phyloP scores from a whole-genome alignment of 2,888 invertebrate genomes.

The Meiosimyza decipiens region DNA sequence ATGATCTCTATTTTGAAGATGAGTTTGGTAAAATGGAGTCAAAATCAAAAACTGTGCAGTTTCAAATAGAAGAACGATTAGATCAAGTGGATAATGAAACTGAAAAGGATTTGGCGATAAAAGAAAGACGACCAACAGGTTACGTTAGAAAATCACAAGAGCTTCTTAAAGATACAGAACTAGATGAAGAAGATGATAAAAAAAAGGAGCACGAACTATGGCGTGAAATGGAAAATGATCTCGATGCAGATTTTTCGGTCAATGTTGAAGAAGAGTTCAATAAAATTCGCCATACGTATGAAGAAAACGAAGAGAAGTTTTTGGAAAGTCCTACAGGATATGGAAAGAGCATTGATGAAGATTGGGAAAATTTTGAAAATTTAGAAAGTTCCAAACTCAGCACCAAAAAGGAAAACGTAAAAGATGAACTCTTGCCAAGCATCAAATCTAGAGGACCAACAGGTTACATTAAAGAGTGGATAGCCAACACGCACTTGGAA shows the following conservation, averaged over 20 bases:
- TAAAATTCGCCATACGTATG: slow-evolving; percentile 53
- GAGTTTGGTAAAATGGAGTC: background rate
- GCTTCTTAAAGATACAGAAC: background rate
- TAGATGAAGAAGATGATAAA: background rate
- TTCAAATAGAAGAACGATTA: background rate
- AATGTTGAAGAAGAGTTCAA: slow-evolving; percentile 52
- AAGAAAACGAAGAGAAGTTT: slow-evolving; percentile 56
- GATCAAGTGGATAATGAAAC: slow-evolving; percentile 39
- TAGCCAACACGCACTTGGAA: background rate
- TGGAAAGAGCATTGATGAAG: slow-evolving; percentile 59
- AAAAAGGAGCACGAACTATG: slow-evolving; percentile 39
- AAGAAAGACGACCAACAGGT: slow-evolving; percentile 29
- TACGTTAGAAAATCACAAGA: slow-evolving; percentile 14
- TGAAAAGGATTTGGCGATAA: background rate
- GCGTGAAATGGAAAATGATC: slow-evolving; percentile 46
- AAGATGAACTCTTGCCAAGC: background rate
- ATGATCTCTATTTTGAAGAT: background rate
- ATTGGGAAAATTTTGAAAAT: slow-evolving; percentile 56
- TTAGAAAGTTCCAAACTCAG: slow-evolving; percentile 38
- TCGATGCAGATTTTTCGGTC: slow-evolving; percentile 37
- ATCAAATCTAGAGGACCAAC: background rate
- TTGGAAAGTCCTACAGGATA: slow-evolving; percentile 53
- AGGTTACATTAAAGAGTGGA: background rate
- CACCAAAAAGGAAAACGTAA: slow-evolving; percentile 8
- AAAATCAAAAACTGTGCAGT: background rate